phyloP scores from a whole-genome alignment of 2,888 invertebrate genomes.

The Xanthorhoe spadicearia region DNA sequence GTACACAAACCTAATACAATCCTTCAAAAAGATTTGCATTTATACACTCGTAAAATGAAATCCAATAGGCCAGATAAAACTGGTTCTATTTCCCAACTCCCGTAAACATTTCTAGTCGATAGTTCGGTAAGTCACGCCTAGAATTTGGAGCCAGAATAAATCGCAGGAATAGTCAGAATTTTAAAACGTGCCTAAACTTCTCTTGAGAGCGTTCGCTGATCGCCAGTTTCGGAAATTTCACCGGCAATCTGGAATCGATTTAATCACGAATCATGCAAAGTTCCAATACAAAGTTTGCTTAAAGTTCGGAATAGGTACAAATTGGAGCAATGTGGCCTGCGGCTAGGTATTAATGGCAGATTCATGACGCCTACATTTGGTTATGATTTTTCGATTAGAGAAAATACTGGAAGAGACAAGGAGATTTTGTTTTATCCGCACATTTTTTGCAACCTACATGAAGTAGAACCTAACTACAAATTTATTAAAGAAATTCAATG shows the following conservation, averaged over 20 bases:
- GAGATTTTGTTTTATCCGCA: not conserved
- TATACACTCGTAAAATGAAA: constrained; percentile 22
- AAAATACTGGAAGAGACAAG: constrained; percentile 37
- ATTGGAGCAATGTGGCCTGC: constrained; percentile 78
- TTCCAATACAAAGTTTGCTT: constrained; percentile 75
- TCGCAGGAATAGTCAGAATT: constrained; percentile 63
- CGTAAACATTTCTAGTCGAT: constrained; percentile 33
- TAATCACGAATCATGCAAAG: constrained; percentile 82
- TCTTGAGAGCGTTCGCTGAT: constrained; percentile 65
- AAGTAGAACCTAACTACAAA: no score
- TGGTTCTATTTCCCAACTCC: constrained; percentile 27
- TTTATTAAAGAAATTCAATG: no score
- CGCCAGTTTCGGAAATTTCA: constrained; percentile 75
- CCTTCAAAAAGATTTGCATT: no score
- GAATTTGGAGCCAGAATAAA: constrained; percentile 52
- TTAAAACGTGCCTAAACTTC: constrained; percentile 71
- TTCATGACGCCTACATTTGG: constrained; percentile 69
- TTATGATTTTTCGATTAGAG: constrained; percentile 57
- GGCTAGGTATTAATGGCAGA: constrained; percentile 78
- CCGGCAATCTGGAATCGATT: constrained; percentile 82
- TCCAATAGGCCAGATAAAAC: constrained; percentile 20
- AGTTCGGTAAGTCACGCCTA: constrained; percentile 37
- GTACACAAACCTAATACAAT: no score
- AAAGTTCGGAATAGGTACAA: constrained; percentile 80
- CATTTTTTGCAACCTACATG: no score